phyloP scores from a whole-genome alignment of 1,140 invertebrate genomes.

The Drosophila nikananu region DNA sequence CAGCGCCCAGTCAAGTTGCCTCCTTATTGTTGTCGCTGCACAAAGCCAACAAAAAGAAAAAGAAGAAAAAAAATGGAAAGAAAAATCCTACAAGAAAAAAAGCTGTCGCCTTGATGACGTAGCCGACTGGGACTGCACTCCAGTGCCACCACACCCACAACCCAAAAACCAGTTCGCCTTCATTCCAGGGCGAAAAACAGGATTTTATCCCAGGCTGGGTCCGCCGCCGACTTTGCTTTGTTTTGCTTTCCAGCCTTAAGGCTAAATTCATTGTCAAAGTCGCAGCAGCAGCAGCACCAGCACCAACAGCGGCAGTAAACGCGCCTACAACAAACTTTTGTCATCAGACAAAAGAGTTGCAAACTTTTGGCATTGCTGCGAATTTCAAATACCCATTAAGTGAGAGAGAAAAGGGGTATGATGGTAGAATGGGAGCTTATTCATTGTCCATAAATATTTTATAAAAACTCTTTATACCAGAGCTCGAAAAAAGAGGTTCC shows the following conservation, averaged over 20 bases:
- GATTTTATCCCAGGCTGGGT: conserved; percentile 48
- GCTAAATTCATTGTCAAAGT: conserved; percentile 83
- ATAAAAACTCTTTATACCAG: not conserved
- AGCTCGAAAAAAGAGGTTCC: not conserved
- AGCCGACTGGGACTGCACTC: conserved; percentile 49
- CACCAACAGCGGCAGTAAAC: conserved; percentile 28
- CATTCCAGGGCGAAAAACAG: conserved; percentile 72
- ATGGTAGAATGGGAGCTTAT: not conserved
- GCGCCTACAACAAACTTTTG: conserved; percentile 80
- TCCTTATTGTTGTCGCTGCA: conserved; percentile 64
- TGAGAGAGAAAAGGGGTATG: not conserved
- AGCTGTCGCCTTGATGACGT: conserved; percentile 69
- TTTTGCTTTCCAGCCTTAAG: conserved; percentile 64
- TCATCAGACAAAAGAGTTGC: conserved; percentile 82
- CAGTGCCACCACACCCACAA: conserved; percentile 64
- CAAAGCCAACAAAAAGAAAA: conserved; percentile 8
- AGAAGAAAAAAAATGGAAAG: conserved; percentile 5
- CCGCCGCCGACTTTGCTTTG: conserved; percentile 35
- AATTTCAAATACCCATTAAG: conserved; percentile 4
- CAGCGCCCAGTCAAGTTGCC: conserved; percentile 74
- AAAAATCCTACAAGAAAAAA: conserved; percentile 42
- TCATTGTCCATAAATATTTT: not conserved
- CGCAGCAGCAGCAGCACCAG: conserved; percentile 42
- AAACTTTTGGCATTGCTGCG: conserved; percentile 59
- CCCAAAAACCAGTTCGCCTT: conserved; percentile 67